Base-by-base conservation (phyloP, 2,797 vertebrate species). In the Etheostoma perlongum region DNA sequence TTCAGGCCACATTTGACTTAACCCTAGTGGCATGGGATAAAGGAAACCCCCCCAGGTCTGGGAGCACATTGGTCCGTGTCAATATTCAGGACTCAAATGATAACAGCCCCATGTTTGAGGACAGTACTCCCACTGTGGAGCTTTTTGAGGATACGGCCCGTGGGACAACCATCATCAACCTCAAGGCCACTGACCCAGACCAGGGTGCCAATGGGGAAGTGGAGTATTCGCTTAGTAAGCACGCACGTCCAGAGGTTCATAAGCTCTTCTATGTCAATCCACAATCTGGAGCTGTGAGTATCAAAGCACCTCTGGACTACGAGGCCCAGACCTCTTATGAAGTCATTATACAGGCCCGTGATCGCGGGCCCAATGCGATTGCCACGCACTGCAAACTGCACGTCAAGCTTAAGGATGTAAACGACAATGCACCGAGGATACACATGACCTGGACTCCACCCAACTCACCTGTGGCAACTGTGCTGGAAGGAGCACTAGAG, bases 151-250 rank as follows among this genome's bases (percentile, higher is more conserved):
- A 98, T 5, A 93, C 96, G 6, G 83, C 85, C 16, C 93, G 91
- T 0, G 97, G 97, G 25, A 96, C 96, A 0, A 93, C 94, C 40
- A 95, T 99, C 1, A 92, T 97, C 89, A 96, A 90, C 0, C 89
- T 99, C 51, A 96, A 92, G 0, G 97, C 97, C 77, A 96, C 96
- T 0, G 97, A 99, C 68, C 97, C 97, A 0, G 98, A 99, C 79
- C 96, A 97, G 88, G 97, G 97, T 2, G 94, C 96, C 64, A 99
- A 98, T 0, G 97, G 98, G 60, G 95, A 97, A 76, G 96, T 99
- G 0, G 96, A 97, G 72, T 99, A 97, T 78, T 97, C 93, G 12
- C 93, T 99, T 30, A 96, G 97, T 78, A 97, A 95, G 74, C 96
- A 98, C 0, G 91, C 94, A 0, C 92, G 94, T 23, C 82, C 42